phyloP scores from a whole-genome alignment of 2,797 vertebrate genomes.

The Pitangus sulphuratus region DNA sequence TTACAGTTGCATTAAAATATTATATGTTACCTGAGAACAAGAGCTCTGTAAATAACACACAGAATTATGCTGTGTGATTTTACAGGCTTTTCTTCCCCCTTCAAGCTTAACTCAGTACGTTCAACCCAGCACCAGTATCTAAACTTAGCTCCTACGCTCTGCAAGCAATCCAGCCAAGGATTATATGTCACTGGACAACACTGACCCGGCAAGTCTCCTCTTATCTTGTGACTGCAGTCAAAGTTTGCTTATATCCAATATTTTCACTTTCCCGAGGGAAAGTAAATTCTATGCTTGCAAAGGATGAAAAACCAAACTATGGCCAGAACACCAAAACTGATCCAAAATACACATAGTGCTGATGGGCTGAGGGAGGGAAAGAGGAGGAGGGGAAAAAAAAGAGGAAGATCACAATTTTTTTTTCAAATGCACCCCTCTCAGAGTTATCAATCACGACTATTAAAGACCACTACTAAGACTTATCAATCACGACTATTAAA shows the following conservation, averaged over 20 bases:
- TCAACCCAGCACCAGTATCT: background rate
- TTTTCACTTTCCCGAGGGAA: background rate
- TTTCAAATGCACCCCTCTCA: background rate
- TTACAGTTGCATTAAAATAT: background rate
- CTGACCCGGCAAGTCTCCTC: background rate
- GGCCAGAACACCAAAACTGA: background rate
- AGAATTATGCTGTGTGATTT: background rate
- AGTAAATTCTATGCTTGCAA: background rate
- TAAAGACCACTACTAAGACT: no score
- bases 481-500: no score
- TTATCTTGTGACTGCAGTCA: background rate
- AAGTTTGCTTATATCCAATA: background rate
- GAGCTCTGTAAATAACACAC: background rate
- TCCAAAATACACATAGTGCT: fast-evolving
- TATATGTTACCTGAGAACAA: background rate
- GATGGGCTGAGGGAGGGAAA: fast-evolving
- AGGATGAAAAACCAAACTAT: background rate
- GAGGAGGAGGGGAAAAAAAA: fast-evolving
- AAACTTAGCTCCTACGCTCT: background rate
- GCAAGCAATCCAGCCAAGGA: background rate
- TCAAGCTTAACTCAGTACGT: background rate
- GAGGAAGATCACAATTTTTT: background rate
- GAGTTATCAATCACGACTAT: background rate
- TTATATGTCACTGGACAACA: background rate
- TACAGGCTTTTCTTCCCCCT: background rate